Base-by-base conservation (phyloP, 2,797 vertebrate genomes). In the Neopelma chrysocephalum region DNA sequence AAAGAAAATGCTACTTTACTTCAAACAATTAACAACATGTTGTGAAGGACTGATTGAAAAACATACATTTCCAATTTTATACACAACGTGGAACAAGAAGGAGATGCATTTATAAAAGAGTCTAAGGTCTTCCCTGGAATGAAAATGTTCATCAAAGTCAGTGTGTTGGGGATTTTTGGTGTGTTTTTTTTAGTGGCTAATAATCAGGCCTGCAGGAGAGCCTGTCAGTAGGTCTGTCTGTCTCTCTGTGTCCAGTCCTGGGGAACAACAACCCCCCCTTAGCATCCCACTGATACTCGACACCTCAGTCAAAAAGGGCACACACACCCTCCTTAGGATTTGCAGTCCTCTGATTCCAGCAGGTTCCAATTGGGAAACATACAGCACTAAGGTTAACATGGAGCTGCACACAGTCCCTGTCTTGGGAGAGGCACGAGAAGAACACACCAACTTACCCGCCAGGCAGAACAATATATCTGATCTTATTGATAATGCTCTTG, bases 1-100 rank as follows among this genome's bases (percentile, higher is more conserved):
- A 89, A 94, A 85, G 70, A 89, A 94, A 95, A 87, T 29, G 61
- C 45, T 90, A 48, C 70, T 93, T 91, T 25, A 48, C 61, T 86
- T 90, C 72, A 88, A 90, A 86, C 69, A 90, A 87, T 88, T 95
- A 96, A 82, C 0, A 12, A 58, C 58, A 48, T 62, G 72, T 94
- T 86, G 82, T 79, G 85, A 95, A 69, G 56, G 54, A n/a, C 87
- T 78, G 83, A 87, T 43, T 82, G 76, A 86, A 88, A 94, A 93
- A 76, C 36, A 75, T 20, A 78, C 2, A 6, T 65, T 93, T 89
- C 64, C 51, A 53, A 64, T 89, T 87, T 87, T 54, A 50, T 53
- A 40, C 0, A 0, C 22, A 31, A 71, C 29, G 50, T 26, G 38
- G 50, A 87, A 36, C 31, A 40, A 78, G 65, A 77, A 27, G 47